Conservation (phyloP, 2,888 invertebrate genomes). For the Tineola bisselliella region DNA sequence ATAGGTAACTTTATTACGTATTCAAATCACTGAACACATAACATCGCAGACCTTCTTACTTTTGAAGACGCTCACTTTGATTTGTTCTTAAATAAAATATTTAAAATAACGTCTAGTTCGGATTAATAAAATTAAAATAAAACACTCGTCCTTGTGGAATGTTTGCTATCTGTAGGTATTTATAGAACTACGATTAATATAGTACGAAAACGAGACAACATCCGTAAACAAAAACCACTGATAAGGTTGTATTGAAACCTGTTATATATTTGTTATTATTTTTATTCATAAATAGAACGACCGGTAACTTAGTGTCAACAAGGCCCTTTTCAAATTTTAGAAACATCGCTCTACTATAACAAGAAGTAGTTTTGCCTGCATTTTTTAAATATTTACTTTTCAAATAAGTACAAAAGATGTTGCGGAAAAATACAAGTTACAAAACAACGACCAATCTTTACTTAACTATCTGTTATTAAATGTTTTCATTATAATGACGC, state of each 20-base stretch:
- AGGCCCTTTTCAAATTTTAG: no score
- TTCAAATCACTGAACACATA: background rate
- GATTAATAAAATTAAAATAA: background rate
- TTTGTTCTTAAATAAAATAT: background rate
- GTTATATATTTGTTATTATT: background rate
- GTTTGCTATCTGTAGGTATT: background rate
- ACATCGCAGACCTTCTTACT: background rate
- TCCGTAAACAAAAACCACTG: background rate
- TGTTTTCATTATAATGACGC: background rate
- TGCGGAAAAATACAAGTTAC: background rate
- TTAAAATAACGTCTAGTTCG: background rate
- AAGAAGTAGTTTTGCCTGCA: no score
- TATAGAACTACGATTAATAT: background rate
- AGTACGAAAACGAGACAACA: background rate
- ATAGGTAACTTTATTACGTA: slow-evolving; percentile 1
- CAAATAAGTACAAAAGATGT: background rate
- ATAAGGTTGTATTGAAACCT: background rate
- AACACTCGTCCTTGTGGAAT: background rate
- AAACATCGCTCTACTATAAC: no score
- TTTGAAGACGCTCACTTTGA: background rate
- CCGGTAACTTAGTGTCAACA: no score
- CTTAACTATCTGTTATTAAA: background rate
- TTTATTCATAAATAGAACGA: no score
- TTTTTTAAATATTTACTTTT: background rate
- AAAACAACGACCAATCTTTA: background rate